phyloP scores from a whole-genome alignment of 2,888 invertebrate species.

The Spisula solida region DNA sequence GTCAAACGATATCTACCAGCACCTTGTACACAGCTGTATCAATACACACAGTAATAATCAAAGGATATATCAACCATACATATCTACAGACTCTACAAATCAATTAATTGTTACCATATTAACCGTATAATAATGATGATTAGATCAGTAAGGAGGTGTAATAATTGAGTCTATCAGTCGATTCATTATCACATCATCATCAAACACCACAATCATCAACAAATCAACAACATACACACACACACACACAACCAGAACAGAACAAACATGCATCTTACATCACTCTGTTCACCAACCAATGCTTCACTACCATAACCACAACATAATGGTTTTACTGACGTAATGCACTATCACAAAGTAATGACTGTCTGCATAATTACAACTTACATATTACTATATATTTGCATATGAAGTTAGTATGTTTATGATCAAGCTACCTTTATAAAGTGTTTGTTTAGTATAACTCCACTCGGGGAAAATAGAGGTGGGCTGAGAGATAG shows the following conservation, averaged over 20 bases:
- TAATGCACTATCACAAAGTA: neutral
- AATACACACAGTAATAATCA: neutral
- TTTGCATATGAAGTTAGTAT: too few relatives aligned
- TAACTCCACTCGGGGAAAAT: too few relatives aligned
- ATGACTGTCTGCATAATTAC: neutral
- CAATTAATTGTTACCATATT: conserved; percentile 2
- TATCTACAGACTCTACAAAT: neutral
- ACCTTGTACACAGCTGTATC: neutral
- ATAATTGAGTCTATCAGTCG: neutral
- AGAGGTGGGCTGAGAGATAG: too few relatives aligned
- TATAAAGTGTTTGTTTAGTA: too few relatives aligned
- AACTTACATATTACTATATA: neutral
- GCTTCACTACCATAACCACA: neutral
- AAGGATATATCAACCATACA: neutral
- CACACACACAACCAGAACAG: too few relatives aligned
- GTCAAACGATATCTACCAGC: neutral
- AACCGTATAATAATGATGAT: neutral
- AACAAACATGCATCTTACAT: neutral
- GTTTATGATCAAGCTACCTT: too few relatives aligned
- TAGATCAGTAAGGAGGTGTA: neutral
- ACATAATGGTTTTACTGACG: neutral
- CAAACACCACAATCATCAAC: neutral
- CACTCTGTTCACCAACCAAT: neutral
- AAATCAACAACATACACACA: neutral
- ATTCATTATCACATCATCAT: conserved; percentile 15